Evolutionary conservation across 2,113 vertebrate species (phyloP).

Genomic region (Delphinus delphis): DNA sequence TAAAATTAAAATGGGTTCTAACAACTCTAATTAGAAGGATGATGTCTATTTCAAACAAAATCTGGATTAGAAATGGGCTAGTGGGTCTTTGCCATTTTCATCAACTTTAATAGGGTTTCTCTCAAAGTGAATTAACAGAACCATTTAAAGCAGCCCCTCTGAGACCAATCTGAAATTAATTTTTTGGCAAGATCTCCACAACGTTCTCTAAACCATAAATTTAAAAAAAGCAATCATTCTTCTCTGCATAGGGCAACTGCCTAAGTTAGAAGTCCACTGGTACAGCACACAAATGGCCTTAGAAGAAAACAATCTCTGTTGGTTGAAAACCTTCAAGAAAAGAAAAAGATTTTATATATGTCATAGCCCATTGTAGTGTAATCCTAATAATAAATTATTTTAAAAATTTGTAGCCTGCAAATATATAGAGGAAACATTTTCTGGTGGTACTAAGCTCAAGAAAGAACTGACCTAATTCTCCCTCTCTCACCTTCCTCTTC

Average conservation of each 20-base stretch:
- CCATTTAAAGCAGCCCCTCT: constrained; percentile 38
- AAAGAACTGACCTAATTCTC: neutral
- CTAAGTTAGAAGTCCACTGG: neutral
- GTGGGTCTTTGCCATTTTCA: constrained; percentile 28
- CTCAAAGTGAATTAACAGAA: constrained; percentile 49
- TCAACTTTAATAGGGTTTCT: constrained; percentile 46
- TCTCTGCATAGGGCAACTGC: neutral
- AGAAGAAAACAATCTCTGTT: neutral
- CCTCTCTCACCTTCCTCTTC: neutral
- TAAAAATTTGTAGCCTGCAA: neutral
- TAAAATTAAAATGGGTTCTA: constrained; percentile 54
- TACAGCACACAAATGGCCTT: neutral
- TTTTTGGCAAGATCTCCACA: constrained; percentile 29
- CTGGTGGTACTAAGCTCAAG: neutral
- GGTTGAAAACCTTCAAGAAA: neutral
- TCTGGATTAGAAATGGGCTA: constrained; percentile 26
- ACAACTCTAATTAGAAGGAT: constrained; percentile 51
- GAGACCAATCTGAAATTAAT: constrained; percentile 57
- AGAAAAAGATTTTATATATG: neutral
- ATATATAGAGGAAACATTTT: neutral
- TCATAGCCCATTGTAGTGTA: neutral
- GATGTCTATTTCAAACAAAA: constrained; percentile 34
- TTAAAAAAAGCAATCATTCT: constrained; percentile 31
- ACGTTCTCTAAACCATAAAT: constrained; percentile 51
- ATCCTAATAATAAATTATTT: neutral